These are phyloP conservation scores for Boulengeromyrus knoepffleri DNA, from an alignment of 2,113 vertebrate species.

Conservation along the genomic window DNA sequence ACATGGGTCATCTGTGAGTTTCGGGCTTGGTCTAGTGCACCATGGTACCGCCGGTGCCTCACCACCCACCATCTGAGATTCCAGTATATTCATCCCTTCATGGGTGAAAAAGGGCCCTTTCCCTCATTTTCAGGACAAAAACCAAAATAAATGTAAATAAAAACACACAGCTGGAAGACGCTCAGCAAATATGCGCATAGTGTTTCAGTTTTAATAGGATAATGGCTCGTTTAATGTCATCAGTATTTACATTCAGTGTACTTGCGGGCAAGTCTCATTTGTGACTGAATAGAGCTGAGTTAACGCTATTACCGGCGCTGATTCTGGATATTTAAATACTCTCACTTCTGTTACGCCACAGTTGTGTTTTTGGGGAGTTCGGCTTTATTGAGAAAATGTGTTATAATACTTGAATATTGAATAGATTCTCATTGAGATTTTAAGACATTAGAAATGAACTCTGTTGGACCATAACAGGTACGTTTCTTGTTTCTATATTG, in stretches of 20 bases:
- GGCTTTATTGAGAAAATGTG: slow-evolving; percentile 9
- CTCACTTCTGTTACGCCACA: neutral
- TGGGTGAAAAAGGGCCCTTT: neutral
- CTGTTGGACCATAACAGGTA: neutral
- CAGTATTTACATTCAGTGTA: slow-evolving; percentile 6
- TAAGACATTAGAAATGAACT: neutral
- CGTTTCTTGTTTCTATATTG: neutral
- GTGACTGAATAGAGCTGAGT: neutral
- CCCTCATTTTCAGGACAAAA: neutral
- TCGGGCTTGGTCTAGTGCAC: too few species aligned
- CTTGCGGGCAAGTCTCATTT: neutral
- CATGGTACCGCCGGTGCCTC: neutral
- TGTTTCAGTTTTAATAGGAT: neutral
- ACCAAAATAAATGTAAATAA: neutral
- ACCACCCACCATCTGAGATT: neutral
- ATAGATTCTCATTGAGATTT: neutral
- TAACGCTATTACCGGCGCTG: neutral
- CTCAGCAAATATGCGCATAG: neutral
- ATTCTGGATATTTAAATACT: neutral
- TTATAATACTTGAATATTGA: neutral
- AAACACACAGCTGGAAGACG: neutral
- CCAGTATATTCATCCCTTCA: neutral
- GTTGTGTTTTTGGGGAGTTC: slow-evolving; percentile 5
- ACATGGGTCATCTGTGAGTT: neutral
- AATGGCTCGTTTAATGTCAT: neutral